Conservation (phyloP, 2,797 vertebrate species). For the Vipera ursinii region DNA sequence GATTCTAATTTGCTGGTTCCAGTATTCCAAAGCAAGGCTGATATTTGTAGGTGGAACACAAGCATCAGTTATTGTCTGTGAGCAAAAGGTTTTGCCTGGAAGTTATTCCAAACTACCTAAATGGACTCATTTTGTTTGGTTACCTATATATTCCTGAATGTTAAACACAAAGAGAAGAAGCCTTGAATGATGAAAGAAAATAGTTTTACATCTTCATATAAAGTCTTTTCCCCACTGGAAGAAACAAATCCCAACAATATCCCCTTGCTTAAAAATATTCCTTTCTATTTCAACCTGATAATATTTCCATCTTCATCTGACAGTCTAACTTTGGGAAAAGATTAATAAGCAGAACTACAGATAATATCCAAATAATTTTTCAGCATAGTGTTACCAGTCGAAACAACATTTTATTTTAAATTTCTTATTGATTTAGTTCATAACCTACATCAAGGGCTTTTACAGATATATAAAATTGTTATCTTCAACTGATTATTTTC, state of each 20-base stretch:
- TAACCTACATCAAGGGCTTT: not conserved
- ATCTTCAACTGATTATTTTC: not conserved
- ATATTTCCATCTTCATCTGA: not conserved
- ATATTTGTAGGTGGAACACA: constrained; percentile 7
- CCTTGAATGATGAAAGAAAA: constrained; percentile 33
- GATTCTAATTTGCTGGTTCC: not conserved
- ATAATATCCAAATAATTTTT: not conserved
- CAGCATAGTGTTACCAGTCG: not conserved
- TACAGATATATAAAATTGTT: not conserved
- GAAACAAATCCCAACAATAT: constrained; percentile 31
- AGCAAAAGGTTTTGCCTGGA: constrained; percentile 21
- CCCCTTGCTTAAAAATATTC: constrained; percentile 32
- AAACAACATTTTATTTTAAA: not conserved
- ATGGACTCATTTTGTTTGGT: constrained; percentile 37
- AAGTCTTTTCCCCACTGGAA: constrained; percentile 9
- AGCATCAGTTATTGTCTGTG: not conserved
- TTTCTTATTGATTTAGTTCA: not conserved
- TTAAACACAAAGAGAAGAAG: constrained; percentile 38
- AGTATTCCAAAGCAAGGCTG: not conserved
- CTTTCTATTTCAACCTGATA: constrained; percentile 9
- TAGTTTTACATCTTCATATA: constrained; percentile 19
- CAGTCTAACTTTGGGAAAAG: not conserved
- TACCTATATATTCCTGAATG: constrained; percentile 18
- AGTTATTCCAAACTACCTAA: constrained; percentile 19
- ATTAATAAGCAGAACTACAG: not conserved